Base-by-base conservation (phyloP, 2,797 vertebrate genomes). In the Hephaestus fuliginosus region DNA sequence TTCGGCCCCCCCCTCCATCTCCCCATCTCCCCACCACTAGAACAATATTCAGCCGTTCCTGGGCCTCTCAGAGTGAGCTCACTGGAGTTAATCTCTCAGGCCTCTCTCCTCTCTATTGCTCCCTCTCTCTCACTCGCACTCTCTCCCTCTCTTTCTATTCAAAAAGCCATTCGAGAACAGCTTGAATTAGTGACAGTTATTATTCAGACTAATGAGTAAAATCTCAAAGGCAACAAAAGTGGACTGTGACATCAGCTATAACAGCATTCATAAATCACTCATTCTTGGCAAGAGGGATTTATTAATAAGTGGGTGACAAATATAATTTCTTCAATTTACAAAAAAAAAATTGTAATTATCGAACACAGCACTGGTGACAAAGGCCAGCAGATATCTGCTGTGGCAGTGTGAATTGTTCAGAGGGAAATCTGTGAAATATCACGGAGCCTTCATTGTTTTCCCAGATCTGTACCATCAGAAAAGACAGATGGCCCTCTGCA, bases 1-100 rank as follows among this genome's bases (percentile, higher is more conserved):
- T 63, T 78, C 49, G 12, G 28, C 70, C 61, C 51, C 55, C 55
- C 68, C 60, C 76, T 68, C 87, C 78, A 63, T 70, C 82, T 78
- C 88, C 78, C 88, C 91, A 85, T 91, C 90, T 94, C 93, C 88
- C 92, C 92, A 91, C 88, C 92, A 90, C 94, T 92, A 92, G 94
- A 95, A 96, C 95, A 96, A 96, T 95, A 96, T 95, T 95, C 93
- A 94, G 92, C 93, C 92, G 89, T 94, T 94, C 92, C 93, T 94
- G 95, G 95, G 95, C 95, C 95, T 96, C 95, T 93, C 92, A 89
- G 92, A 94, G 93, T 94, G 94, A 94, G 93, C 92, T 94, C 94
- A 94, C 90, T 94, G 90, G 93, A 94, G 92, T 95, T 95, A 94
- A 95, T 94, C 94, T 95, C 93, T 94, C 91, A 93, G 93, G 92